Evolutionary conservation across 1,140 invertebrate species (phyloP), one percentile per base, ranked within the genome.

Genomic region (Pseudomyrmex gracilis): DNA sequence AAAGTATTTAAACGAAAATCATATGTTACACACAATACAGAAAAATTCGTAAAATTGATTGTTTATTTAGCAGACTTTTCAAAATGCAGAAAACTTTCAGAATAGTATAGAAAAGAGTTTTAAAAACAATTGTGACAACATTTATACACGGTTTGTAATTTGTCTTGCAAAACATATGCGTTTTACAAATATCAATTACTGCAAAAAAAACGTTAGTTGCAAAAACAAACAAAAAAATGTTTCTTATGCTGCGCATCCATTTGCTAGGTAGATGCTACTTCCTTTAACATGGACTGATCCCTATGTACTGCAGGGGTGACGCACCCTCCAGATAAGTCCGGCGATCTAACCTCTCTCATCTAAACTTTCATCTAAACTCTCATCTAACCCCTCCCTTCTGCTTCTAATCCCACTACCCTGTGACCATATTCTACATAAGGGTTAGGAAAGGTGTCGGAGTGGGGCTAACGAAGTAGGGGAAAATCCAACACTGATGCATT

Each of bases 341-440:
- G 34, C 24, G 53, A 93, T 93, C 93, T 93, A 92, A 92, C 92
- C 89, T 90, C 90, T 93, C 89, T 34, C 34, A 93, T 93, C 92
- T 93, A 91, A 91, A 92, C 88, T 89, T 90, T 93, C 89, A 93
- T 93, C 93, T 93, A 92, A 92, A 92, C 89, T 91, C 92, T 93
- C 91, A 93, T 93, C 92, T 93, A 92, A 92, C 90, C 86, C 34
- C 13, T 91, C 91, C 93, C 91, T 90, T 92, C 89, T 89, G 90
- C 87, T 90, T 93, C 92, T 93, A 93, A 93, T 92, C 90, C 87
- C 61, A 58, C 87, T 57, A 58, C 84, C 73, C 91, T 90, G 89
- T 90, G 90, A 88, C 89, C 87, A 85, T 91, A 89, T 90, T 92
- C 91, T 93, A 92, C 90, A 90, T 93, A 92, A 91, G 89, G 88